phyloP scores from a whole-genome alignment of 2,888 invertebrate species.

The Boloria euphrosyne region DNA sequence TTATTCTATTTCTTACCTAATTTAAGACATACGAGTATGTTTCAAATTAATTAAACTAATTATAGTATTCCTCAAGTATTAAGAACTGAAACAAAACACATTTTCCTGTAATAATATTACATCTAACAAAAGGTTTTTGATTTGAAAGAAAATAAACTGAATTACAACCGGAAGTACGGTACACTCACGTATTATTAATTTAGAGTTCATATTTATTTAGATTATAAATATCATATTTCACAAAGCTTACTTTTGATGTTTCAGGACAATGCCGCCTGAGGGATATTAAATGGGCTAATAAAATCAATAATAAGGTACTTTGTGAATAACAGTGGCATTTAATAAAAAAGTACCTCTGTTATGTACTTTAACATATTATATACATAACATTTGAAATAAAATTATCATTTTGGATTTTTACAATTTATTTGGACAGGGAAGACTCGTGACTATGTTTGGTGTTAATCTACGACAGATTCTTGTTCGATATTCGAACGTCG shows the following conservation, averaged over 20 bases:
- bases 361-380: no score
- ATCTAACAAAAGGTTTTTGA: constrained; percentile 1
- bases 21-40: no score
- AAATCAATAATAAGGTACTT: constrained; percentile 15
- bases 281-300: constrained; percentile 32
- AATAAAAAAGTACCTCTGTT: not conserved
- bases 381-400: no score
- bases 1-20: no score
- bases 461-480: no score
- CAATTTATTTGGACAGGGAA: not conserved
- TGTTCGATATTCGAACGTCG: no score
- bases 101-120: not conserved
- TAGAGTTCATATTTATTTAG: constrained; percentile 27
- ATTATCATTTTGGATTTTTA: no score
- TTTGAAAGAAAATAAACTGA: not conserved
- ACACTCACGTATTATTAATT: constrained; percentile 16
- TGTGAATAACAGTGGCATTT: not conserved
- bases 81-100: no score
- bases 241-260: constrained; percentile 37
- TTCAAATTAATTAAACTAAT: no score
- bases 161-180: constrained; percentile 12
- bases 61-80: no score
- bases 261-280: constrained; percentile 29
- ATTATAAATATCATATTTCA: constrained; percentile 35
- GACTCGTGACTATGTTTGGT: no score